Evolutionary conservation across 2,797 vertebrate genomes (phyloP), one percentile per base, ranked within the genome.

Genomic region (Pogoniulus pusillus): DNA sequence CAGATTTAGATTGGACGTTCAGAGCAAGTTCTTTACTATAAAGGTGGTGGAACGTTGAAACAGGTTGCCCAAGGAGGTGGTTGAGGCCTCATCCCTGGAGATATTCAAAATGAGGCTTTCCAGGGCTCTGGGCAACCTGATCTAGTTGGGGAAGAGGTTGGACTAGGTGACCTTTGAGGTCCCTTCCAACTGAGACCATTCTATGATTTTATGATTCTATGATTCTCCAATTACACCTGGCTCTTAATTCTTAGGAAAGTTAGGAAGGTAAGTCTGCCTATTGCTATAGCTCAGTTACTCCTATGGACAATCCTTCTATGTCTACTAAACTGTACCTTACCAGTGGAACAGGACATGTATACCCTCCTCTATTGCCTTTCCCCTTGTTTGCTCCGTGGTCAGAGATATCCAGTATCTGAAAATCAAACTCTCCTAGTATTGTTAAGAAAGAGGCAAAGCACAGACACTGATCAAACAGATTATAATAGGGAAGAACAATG

Each of bases 361-460:
- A 70, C 3, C 8, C 29, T 69, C 81, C 32, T 57, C 7, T 49
- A 16, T 45, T 69, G 17, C 8, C 29, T 45, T 87, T n/a, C 58
- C 20, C 8, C 32, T 53, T 15, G 8, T 3, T 35, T 3, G 0
- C 26, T 65, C 11, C 7, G 3, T 1, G 3, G 16, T 35, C 19
- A 37, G 37, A 69, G 15, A 10, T 18, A 22, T 10, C 4, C 3
- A 7, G 22, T n/a, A 30, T 11, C 32, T 2, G 0, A 34, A 80
- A 47, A 34, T 47, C 19, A 62, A 60, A 29, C 5, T 13, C 1
- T 16, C 24, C 29, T 29, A 4, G 4, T 27, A 45, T 9, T 6
- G 8, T 22, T 59, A 59, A 64, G 43, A 82, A 62, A 22, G 20
- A 47, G 41, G 9, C 4, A 76, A 81, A 66, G 26, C 16, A 23